Percentiles rank a stretch among this genome's conserved stretches.
Conservation (phyloP, 2,113 vertebrate genomes). For the Pollimyrus isidori region DNA sequence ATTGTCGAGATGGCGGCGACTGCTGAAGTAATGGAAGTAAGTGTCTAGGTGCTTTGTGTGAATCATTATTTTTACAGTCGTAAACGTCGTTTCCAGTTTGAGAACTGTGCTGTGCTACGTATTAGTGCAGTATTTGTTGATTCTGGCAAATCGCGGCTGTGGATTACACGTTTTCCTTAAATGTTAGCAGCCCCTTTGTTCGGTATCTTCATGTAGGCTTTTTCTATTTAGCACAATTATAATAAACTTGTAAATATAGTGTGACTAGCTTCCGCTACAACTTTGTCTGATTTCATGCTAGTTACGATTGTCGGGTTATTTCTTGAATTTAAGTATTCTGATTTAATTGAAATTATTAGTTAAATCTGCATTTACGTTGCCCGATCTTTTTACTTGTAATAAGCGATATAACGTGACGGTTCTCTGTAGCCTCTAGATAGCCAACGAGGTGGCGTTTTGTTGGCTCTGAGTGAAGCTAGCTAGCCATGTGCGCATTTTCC, state of each 20-base stretch:
- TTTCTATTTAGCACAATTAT: not conserved
- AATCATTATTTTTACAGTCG: not conserved
- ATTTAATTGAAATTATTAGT: not conserved
- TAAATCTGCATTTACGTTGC: not conserved
- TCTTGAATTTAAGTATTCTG: not conserved
- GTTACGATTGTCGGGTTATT: not conserved
- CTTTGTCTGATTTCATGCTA: not conserved
- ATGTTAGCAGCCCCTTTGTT: not conserved
- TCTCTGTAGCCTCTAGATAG: not conserved
- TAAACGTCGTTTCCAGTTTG: not conserved
- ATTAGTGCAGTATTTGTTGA: not conserved
- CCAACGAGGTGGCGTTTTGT: not conserved
- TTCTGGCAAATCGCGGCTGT: not conserved
- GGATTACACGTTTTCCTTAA: not conserved
- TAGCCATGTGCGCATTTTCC: conserved; percentile 6
- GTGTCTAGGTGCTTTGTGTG: not conserved
- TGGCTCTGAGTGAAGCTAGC: not conserved
- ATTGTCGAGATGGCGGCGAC: conserved; percentile 58
- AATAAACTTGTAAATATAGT: not conserved
- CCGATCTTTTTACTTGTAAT: not conserved
- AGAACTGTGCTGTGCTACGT: not conserved
- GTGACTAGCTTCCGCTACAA: not conserved
- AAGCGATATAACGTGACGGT: not conserved
- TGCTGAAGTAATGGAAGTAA: conserved; percentile 62
- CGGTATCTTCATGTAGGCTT: not conserved